Percentiles rank a stretch among this genome's conserved stretches.
Conservation (phyloP, 1,140 invertebrate species). For the Pomacea maculata region DNA sequence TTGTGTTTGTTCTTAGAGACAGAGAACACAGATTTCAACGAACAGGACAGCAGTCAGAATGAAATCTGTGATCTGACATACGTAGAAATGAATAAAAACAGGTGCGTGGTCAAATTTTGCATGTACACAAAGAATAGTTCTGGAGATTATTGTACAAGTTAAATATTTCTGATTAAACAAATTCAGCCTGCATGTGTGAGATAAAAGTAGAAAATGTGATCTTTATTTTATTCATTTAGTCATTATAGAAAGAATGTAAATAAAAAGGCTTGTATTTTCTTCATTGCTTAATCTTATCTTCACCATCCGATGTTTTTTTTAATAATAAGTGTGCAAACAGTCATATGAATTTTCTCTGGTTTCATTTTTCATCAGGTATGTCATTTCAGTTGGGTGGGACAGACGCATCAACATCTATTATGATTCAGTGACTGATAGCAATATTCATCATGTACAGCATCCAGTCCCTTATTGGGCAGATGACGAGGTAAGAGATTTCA, state of each 20-base stretch:
- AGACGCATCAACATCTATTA: conserved; percentile 65
- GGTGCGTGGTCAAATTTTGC: conserved; percentile 30
- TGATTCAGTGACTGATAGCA: conserved; percentile 54
- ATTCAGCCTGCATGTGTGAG: no score
- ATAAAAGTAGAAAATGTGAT: no score
- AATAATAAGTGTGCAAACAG: neutral
- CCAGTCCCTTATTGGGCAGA: conserved; percentile 62
- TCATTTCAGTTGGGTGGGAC: conserved; percentile 66
- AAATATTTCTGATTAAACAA: no score
- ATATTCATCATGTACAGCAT: conserved; percentile 57
- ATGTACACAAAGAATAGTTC: neutral
- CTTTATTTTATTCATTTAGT: no score
- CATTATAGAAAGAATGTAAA: no score
- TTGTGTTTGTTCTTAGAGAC: no score
- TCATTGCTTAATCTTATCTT: neutral
- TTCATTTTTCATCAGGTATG: conserved; percentile 45
- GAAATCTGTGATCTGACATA: conserved; percentile 64
- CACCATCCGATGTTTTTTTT: neutral
- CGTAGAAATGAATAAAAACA: conserved; percentile 65
- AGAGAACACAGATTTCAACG: no score
- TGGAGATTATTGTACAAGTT: no score
- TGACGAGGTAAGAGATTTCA: conserved; percentile 50
- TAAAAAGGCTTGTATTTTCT: no score
- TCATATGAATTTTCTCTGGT: neutral
- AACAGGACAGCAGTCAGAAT: conserved; percentile 23